Evolutionary conservation across 2,113 vertebrate genomes (phyloP).

Genomic region (Peromyscus maniculatus): DNA sequence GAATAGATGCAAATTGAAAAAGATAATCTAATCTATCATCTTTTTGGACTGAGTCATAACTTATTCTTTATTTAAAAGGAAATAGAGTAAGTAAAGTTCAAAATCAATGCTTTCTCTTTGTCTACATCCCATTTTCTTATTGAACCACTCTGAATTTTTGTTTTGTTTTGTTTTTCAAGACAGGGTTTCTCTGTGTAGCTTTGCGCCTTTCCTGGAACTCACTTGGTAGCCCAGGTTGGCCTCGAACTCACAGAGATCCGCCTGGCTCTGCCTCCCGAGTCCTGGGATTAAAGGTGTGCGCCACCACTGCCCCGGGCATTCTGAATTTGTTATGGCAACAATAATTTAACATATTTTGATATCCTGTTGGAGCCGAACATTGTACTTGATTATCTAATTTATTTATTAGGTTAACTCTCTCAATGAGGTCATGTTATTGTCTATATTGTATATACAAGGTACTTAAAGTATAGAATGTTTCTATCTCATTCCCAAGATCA

Average conservation of each 20-base stretch:
- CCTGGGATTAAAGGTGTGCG: too few species aligned
- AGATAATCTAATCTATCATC: not conserved
- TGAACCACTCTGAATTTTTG: not conserved
- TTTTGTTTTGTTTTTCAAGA: too few species aligned
- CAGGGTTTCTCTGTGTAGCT: too few species aligned
- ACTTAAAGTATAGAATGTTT: not conserved
- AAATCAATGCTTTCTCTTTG: not conserved
- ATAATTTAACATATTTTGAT: not conserved
- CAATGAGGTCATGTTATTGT: not conserved
- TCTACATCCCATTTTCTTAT: not conserved
- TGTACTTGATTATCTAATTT: not conserved
- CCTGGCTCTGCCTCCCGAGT: too few species aligned
- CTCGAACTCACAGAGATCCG: too few species aligned
- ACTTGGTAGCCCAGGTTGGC: too few species aligned
- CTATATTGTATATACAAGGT: not conserved
- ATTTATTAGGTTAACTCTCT: not conserved
- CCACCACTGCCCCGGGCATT: not conserved
- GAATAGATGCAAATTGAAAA: not conserved
- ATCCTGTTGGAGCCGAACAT: not conserved
- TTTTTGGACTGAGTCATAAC: not conserved
- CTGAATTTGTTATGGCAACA: slow-evolving; percentile 43
- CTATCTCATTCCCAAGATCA: not conserved
- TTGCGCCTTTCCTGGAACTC: too few species aligned
- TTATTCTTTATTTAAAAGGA: slow-evolving; percentile 43
- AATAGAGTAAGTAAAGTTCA: slow-evolving; percentile 13